These are phyloP conservation scores for Melanitta fusca DNA, from an alignment of 2,797 vertebrate genomes.

Conservation along the genomic window DNA sequence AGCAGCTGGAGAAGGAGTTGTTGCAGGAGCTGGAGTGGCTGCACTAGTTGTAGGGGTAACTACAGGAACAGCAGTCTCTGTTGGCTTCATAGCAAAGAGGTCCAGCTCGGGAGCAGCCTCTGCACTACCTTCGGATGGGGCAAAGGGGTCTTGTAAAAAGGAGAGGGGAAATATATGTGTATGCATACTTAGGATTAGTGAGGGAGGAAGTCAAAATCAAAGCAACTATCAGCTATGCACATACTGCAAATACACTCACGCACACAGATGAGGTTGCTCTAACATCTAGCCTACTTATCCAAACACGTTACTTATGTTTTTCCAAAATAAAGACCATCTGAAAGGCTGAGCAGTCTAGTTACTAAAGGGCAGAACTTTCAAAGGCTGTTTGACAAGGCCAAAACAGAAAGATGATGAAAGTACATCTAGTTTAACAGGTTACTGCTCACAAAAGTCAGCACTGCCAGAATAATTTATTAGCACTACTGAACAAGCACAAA, in stretches of 20 bases:
- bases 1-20: conserved; percentile 85
- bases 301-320: conserved; percentile 15
- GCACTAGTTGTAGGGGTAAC: conserved; percentile 89
- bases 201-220: conserved; percentile 74
- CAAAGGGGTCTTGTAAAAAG: conserved; percentile 95
- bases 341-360: neutral
- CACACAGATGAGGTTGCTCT: neutral
- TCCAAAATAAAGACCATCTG: conserved; percentile 32
- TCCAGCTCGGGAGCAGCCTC: conserved; percentile 95
- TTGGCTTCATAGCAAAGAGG: conserved; percentile 98
- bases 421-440: neutral
- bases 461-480: neutral
- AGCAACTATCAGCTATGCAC: conserved; percentile 65
- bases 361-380: neutral
- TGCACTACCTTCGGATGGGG: conserved; percentile 94
- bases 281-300: neutral
- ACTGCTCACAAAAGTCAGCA: conserved; percentile 31
- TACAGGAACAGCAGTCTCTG: conserved; percentile 87
- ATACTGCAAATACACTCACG: conserved; percentile 30
- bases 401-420: neutral
- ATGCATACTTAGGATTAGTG: conserved; percentile 73
- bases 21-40: conserved; percentile 83
- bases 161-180: conserved; percentile 80
- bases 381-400: neutral
- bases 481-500: conserved; percentile 15